Conservation (phyloP, 1,140 invertebrate species). For the Campodea augens region DNA sequence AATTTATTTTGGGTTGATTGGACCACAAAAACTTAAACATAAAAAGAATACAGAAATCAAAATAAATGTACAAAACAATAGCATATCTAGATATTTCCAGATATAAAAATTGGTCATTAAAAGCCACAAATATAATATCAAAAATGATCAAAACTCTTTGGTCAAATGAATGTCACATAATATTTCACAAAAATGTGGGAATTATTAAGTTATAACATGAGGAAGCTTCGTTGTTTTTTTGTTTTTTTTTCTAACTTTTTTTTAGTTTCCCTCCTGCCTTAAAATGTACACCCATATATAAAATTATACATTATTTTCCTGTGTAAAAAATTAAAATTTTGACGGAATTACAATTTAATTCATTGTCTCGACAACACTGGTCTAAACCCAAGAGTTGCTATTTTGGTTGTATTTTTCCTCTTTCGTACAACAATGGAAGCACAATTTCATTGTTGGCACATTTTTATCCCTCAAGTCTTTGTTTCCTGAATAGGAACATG, state of each 20-base stretch:
- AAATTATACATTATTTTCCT: constrained; percentile 1
- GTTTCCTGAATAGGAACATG: neutral
- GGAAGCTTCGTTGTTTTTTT: neutral
- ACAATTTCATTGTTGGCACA: constrained; percentile 1
- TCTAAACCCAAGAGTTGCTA: neutral
- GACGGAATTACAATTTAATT: neutral
- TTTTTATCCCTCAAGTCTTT: neutral
- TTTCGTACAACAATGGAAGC: constrained; percentile 1
- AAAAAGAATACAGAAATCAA: neutral
- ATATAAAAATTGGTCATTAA: neutral
- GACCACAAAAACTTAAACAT: neutral
- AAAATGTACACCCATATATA: neutral
- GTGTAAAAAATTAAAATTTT: constrained; percentile 1
- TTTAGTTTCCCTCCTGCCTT: neutral
- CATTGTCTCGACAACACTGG: neutral
- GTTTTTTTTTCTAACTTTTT: no score
- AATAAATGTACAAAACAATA: neutral
- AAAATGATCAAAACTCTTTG: neutral
- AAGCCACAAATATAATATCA: neutral
- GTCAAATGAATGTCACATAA: neutral
- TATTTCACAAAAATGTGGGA: neutral
- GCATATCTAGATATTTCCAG: neutral
- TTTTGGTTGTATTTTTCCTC: neutral
- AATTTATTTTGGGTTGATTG: neutral
- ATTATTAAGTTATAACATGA: neutral